A percentile compares a stretch with the other conserved stretches of the same genome.
phyloP scores from a whole-genome alignment of 1,140 invertebrate genomes.

The Scaptodrosophila lebanonensis region DNA sequence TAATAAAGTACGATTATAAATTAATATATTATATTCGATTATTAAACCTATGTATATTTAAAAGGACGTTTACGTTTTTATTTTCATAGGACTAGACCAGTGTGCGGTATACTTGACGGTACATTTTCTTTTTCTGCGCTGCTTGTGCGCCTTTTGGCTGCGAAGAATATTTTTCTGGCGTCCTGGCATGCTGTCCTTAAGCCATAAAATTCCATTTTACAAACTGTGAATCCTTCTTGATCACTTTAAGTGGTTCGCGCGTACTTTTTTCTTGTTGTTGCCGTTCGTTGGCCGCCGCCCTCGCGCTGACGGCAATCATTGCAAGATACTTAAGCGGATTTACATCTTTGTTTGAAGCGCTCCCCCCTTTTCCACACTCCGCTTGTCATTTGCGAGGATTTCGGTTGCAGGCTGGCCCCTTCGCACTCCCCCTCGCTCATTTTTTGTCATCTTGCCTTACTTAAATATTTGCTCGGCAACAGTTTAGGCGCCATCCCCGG shows the following conservation, averaged over 20 bases:
- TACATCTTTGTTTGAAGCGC: constrained; percentile 62
- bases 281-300: background rate
- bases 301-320: constrained; percentile 56
- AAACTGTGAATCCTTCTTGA: constrained; percentile 77
- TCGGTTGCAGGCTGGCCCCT: constrained; percentile 9
- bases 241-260: constrained; percentile 72
- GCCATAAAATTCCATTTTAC: constrained; percentile 77
- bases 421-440: too few species aligned
- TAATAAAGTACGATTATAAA: too few species aligned
- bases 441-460: constrained; percentile 1
- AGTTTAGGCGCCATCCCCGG: too few species aligned
- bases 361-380: background rate
- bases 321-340: constrained; percentile 76
- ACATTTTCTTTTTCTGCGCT: too few species aligned
- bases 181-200: constrained; percentile 30
- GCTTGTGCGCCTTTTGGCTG: constrained; percentile 32
- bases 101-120: too few species aligned
- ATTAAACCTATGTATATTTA: too few species aligned
- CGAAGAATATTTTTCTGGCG: constrained; percentile 45
- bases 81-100: too few species aligned
- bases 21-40: too few species aligned
- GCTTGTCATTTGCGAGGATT: constrained; percentile 58
- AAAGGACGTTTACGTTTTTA: too few species aligned
- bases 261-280: constrained; percentile 32
- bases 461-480: too few species aligned